A percentile compares a stretch with the other conserved stretches of the same genome.
Conservation (phyloP, 2,888 invertebrate genomes). For the Syrphus vitripennis region DNA sequence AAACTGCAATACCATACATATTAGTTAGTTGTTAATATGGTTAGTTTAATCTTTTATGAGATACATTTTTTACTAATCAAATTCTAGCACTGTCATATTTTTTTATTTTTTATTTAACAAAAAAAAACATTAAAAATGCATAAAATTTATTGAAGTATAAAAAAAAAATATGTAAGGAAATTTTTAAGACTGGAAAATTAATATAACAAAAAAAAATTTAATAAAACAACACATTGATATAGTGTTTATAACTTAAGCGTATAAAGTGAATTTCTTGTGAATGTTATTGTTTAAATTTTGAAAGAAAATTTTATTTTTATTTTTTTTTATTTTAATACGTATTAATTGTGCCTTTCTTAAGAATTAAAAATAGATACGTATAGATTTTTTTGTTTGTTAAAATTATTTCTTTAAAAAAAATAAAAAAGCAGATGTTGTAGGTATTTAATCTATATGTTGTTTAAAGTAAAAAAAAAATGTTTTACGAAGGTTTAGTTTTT, state of each 20-base stretch:
- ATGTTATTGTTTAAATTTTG: background rate
- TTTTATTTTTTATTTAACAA: constrained; percentile 39
- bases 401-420: background rate
- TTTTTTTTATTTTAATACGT: constrained; percentile 32
- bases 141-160: constrained; percentile 25
- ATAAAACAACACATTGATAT: constrained; percentile 50
- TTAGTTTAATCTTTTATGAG: background rate
- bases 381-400: background rate
- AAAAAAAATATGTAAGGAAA: constrained; percentile 63
- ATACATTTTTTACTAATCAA: constrained; percentile 37
- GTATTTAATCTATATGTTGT: background rate
- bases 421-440: background rate
- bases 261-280: constrained; percentile 29
- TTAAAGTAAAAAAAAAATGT: too few relatives aligned
- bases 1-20: constrained; percentile 36
- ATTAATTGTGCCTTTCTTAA: constrained; percentile 70
- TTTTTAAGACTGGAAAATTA: constrained; percentile 71
- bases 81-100: constrained; percentile 15
- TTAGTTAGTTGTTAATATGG: background rate
- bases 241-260: constrained; percentile 48
- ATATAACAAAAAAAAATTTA: constrained; percentile 24
- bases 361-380: constrained; percentile 67
- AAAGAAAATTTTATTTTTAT: background rate
- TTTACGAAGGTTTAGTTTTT: background rate
- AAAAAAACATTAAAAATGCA: constrained; percentile 37